These are phyloP conservation scores for Hypomecis atomaria DNA, from an alignment of 2,888 invertebrate genomes.

Conservation along the genomic window DNA sequence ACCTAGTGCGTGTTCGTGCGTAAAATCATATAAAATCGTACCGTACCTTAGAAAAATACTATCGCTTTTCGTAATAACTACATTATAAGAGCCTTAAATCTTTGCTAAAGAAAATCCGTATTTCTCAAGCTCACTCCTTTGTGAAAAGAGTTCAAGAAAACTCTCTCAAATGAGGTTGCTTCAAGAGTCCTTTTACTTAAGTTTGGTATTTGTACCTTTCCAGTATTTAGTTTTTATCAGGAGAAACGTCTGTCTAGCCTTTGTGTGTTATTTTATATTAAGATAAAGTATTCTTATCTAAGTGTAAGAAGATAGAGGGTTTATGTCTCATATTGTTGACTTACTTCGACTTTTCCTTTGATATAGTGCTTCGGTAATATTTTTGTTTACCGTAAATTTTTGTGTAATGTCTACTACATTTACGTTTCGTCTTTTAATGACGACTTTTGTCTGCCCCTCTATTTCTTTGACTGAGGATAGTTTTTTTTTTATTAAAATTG, in stretches of 20 bases:
- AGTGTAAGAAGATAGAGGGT: neutral
- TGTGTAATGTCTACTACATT: too few species aligned
- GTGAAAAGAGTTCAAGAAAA: constrained; percentile 16
- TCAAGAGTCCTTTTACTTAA: constrained; percentile 11
- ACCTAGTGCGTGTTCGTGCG: too few species aligned
- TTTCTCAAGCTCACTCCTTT: constrained; percentile 5
- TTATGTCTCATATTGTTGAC: neutral
- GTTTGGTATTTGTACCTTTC: constrained; percentile 12
- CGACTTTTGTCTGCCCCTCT: too few species aligned
- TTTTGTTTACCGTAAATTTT: too few species aligned
- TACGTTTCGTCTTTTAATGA: too few species aligned
- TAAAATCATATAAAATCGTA: too few species aligned
- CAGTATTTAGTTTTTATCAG: constrained; percentile 15
- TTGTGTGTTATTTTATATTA: constrained; percentile 7
- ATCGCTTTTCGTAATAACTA: neutral
- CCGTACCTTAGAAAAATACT: too few species aligned
- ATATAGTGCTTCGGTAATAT: neutral
- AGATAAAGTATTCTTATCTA: constrained; percentile 7
- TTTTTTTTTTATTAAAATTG: too few species aligned
- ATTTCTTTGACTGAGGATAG: too few species aligned
- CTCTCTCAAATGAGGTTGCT: constrained; percentile 2
- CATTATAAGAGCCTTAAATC: constrained; percentile 5
- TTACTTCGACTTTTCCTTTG: neutral
- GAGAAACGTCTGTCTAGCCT: constrained; percentile 6
- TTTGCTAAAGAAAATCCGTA: constrained; percentile 6